Conservation (phyloP, 2,113 vertebrate genomes). For the Lethenteron reissneri region DNA sequence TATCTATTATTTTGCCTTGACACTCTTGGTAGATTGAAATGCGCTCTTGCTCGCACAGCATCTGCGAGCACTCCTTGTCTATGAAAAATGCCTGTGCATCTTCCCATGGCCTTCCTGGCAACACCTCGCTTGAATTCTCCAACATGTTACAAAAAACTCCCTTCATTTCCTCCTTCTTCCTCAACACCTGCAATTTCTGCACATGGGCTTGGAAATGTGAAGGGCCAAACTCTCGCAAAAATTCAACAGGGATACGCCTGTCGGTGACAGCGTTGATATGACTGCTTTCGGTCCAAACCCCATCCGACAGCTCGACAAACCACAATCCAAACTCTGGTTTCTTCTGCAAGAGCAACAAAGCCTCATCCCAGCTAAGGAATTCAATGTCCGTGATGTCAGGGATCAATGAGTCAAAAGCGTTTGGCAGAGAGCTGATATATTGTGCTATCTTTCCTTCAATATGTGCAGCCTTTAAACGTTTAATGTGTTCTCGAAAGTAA, state of each 20-base stretch:
- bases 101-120: conserved; percentile 79
- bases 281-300: conserved; percentile 83
- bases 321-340: conserved; percentile 65
- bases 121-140: conserved; percentile 83
- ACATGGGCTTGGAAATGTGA: conserved; percentile 81
- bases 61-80: conserved; percentile 88
- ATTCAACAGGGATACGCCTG: conserved; percentile 80
- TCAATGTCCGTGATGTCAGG: conserved; percentile 77
- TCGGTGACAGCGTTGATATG: conserved; percentile 79
- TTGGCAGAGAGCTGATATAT: conserved; percentile 75
- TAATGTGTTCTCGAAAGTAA: background rate
- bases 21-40: conserved; percentile 76
- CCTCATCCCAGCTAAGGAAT: conserved; percentile 62
- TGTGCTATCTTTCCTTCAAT: conserved; percentile 19
- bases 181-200: conserved; percentile 74
- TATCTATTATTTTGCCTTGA: conserved; percentile 94
- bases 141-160: conserved; percentile 88
- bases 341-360: conserved; percentile 58
- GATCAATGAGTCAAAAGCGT: conserved; percentile 67
- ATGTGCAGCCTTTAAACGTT: background rate
- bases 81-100: conserved; percentile 91
- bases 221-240: conserved; percentile 53
- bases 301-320: conserved; percentile 74
- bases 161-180: conserved; percentile 81
- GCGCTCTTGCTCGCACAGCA: conserved; percentile 72